phyloP scores from a whole-genome alignment of 1,140 invertebrate species.

The Diploscapter pachys region DNA sequence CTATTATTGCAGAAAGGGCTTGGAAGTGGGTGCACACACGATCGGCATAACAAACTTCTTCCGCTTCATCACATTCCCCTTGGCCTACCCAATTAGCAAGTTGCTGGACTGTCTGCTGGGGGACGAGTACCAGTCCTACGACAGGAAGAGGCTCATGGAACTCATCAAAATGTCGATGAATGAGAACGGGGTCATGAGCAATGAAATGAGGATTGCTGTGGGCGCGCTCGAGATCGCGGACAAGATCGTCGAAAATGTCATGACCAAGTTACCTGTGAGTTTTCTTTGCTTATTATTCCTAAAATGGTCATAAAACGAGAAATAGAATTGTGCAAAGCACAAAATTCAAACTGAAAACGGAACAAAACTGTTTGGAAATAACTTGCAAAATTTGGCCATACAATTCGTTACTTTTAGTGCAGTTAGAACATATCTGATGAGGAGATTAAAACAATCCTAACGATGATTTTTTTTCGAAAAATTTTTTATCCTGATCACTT shows the following conservation, averaged over 20 bases:
- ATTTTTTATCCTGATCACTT: constrained; percentile 3
- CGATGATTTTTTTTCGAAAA: background rate
- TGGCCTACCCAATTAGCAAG: constrained; percentile 94
- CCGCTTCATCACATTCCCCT: constrained; percentile 86
- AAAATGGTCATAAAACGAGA: constrained; percentile 60
- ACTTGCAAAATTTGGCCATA: constrained; percentile 60
- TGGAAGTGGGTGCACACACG: constrained; percentile 90
- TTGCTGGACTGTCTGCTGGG: constrained; percentile 59
- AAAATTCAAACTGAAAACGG: too few species aligned
- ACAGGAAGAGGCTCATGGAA: constrained; percentile 88
- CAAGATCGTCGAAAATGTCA: constrained; percentile 47
- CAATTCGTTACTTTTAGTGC: constrained; percentile 65
- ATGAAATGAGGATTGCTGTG: constrained; percentile 48
- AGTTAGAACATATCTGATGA: constrained; percentile 59
- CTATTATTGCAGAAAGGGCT: constrained; percentile 71
- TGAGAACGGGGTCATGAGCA: constrained; percentile 33
- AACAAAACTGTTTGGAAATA: too few species aligned
- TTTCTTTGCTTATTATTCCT: constrained; percentile 60
- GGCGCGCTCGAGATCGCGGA: constrained; percentile 61
- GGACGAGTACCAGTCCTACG: constrained; percentile 74
- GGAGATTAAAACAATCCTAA: background rate
- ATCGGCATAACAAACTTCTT: constrained; percentile 87
- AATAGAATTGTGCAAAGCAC: too few species aligned
- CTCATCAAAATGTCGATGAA: constrained; percentile 73
- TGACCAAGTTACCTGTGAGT: background rate